Evolutionary conservation across 2,888 invertebrate genomes (phyloP).

Genomic region (Xanthia togata): DNA sequence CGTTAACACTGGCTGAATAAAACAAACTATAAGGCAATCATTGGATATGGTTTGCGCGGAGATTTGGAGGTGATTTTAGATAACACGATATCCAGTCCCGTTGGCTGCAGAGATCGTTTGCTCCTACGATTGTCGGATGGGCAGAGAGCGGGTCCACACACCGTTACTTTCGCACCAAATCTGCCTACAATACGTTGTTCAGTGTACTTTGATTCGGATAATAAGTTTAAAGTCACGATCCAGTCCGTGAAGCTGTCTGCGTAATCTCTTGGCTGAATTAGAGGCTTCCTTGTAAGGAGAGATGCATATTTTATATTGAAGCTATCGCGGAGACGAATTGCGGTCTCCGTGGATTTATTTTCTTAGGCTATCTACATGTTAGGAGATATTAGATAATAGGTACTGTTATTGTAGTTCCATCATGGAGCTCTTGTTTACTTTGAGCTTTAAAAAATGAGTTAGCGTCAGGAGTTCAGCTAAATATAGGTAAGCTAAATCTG

Average conservation of each 20-base stretch:
- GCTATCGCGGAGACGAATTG: constrained; percentile 74
- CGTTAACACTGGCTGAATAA: constrained; percentile 42
- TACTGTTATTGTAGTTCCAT: constrained; percentile 59
- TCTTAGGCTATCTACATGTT: constrained; percentile 43
- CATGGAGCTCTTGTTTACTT: constrained; percentile 33
- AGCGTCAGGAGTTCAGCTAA: not conserved
- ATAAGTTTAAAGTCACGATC: constrained; percentile 88
- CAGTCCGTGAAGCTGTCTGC: constrained; percentile 82
- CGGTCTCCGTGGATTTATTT: constrained; percentile 76
- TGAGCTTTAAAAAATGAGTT: not conserved
- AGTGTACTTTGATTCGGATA: constrained; percentile 86
- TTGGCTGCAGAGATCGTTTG: constrained; percentile 82
- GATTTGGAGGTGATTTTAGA: constrained; percentile 83
- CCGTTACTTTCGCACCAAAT: constrained; percentile 88
- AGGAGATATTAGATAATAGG: too few relatives aligned
- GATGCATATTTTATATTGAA: constrained; percentile 80
- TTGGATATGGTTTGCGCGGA: constrained; percentile 65
- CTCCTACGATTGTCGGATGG: constrained; percentile 78
- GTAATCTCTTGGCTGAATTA: constrained; percentile 85
- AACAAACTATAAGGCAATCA: constrained; percentile 52
- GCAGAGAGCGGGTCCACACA: constrained; percentile 73
- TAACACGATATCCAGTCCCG: constrained; percentile 83
- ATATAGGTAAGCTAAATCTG: not conserved
- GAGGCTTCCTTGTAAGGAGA: constrained; percentile 84
- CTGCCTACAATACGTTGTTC: constrained; percentile 87